Conservation (phyloP, 2,113 vertebrate genomes). For the Apodemus sylvaticus region DNA sequence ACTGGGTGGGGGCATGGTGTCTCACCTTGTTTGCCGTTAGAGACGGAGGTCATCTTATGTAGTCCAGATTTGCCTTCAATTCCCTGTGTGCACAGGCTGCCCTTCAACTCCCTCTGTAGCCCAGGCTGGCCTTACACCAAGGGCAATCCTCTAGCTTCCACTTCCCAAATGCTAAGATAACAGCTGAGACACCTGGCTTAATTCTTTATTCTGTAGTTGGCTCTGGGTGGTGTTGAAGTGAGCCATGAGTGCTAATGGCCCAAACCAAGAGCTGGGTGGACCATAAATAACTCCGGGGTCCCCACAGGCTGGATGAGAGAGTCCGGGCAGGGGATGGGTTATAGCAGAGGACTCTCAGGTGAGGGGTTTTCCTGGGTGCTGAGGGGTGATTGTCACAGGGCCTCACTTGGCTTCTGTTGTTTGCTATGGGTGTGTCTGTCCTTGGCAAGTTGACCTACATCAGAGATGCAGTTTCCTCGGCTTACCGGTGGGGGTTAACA, state of each 20-base stretch:
- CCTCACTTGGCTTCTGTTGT: neutral
- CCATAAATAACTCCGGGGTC: neutral
- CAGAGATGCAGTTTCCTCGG: neutral
- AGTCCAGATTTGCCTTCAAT: neutral
- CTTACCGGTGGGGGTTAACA: neutral
- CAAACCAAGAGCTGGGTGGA: neutral
- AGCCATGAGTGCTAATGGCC: neutral
- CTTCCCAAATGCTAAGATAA: neutral
- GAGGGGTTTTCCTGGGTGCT: neutral
- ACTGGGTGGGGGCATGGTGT: no score
- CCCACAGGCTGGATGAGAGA: neutral
- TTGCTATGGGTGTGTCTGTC: neutral
- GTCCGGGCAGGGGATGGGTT: neutral
- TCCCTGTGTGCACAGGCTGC: neutral
- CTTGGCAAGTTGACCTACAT: neutral
- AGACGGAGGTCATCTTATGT: no score
- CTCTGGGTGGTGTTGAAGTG: neutral
- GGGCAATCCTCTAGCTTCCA: neutral
- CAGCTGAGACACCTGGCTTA: fast-evolving
- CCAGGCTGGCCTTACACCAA: neutral
- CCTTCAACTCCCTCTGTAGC: neutral
- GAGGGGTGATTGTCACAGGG: neutral
- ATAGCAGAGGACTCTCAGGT: neutral
- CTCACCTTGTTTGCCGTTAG: neutral
- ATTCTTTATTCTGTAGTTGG: neutral